Percentiles rank a stretch among this genome's conserved stretches.
phyloP scores from a whole-genome alignment of 2,888 invertebrate genomes.

The Rotaria socialis region DNA sequence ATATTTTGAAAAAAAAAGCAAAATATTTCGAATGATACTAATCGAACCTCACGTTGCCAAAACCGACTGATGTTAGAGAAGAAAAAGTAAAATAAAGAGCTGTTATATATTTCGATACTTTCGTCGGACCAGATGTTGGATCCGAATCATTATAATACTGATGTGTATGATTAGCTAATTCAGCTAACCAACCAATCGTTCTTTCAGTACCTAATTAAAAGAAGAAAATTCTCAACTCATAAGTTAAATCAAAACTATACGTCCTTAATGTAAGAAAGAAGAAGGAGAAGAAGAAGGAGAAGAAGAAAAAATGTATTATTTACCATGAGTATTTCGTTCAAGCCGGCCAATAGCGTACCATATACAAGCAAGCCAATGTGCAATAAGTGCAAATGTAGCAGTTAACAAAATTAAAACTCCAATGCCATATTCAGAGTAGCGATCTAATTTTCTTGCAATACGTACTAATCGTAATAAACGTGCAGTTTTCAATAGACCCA shows the following conservation, averaged over 20 bases:
- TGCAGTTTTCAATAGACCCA: constrained; percentile 94
- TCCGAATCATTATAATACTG: constrained; percentile 69
- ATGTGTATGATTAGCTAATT: constrained; percentile 82
- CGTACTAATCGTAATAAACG: constrained; percentile 86
- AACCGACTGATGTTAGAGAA: constrained; percentile 59
- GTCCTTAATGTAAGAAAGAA: no score
- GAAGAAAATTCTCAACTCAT: not conserved
- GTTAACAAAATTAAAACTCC: constrained; percentile 90
- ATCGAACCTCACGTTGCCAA: constrained; percentile 56
- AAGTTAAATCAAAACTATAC: not conserved
- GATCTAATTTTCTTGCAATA: constrained; percentile 92
- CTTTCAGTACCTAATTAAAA: constrained; percentile 19
- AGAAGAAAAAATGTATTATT: not conserved
- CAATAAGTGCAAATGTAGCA: constrained; percentile 89
- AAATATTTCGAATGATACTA: not conserved
- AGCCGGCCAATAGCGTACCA: constrained; percentile 88
- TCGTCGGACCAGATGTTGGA: constrained; percentile 54
- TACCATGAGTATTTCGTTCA: constrained; percentile 61
- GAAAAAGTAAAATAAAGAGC: constrained; percentile 97
- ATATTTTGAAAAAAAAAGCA: not conserved
- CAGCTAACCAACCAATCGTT: constrained; percentile 76
- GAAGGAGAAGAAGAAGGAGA: no score
- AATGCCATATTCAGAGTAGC: constrained; percentile 97
- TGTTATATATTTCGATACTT: constrained; percentile 74
- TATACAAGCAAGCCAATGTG: constrained; percentile 78